Evolutionary conservation across 1,140 invertebrate genomes (phyloP).

Genomic region (Reticulitermes speratus): DNA sequence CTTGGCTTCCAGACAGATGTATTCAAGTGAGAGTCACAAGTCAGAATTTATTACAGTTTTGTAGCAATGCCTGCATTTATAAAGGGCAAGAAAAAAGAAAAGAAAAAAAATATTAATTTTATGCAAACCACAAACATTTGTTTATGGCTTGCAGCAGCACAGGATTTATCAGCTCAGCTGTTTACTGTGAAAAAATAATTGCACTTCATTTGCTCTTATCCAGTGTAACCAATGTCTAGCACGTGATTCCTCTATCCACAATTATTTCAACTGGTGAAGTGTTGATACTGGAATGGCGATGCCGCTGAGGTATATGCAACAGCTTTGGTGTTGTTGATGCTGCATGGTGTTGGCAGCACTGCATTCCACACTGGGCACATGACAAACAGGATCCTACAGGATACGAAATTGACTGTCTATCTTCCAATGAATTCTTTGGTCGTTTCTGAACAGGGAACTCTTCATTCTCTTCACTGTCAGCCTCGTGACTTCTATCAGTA

Average conservation of each 20-base stretch:
- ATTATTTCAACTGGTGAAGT: constrained; percentile 22
- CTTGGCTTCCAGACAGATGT: too few relatives aligned
- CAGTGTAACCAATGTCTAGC: not conserved
- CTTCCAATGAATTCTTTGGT: constrained; percentile 31
- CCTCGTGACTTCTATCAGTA: not conserved
- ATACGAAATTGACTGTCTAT: not conserved
- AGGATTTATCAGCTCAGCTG: not conserved
- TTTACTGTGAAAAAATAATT: not conserved
- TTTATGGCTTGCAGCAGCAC: not conserved
- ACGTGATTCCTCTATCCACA: constrained; percentile 19
- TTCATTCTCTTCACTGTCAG: constrained; percentile 21
- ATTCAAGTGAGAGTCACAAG: too few relatives aligned
- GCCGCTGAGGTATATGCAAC: not conserved
- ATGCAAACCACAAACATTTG: not conserved
- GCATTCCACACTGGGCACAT: constrained; percentile 46
- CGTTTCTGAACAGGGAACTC: constrained; percentile 32
- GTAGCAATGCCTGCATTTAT: not conserved
- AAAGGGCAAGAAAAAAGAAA: too few relatives aligned
- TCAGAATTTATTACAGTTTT: too few relatives aligned
- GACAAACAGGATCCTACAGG: constrained; percentile 38
- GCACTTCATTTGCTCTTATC: not conserved
- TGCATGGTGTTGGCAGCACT: constrained; percentile 43
- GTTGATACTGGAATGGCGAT: constrained; percentile 5
- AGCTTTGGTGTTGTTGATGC: constrained; percentile 10
- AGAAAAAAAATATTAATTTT: not conserved